phyloP scores from a whole-genome alignment of 2,797 vertebrate genomes.

The Myiotriccus ornatus region DNA sequence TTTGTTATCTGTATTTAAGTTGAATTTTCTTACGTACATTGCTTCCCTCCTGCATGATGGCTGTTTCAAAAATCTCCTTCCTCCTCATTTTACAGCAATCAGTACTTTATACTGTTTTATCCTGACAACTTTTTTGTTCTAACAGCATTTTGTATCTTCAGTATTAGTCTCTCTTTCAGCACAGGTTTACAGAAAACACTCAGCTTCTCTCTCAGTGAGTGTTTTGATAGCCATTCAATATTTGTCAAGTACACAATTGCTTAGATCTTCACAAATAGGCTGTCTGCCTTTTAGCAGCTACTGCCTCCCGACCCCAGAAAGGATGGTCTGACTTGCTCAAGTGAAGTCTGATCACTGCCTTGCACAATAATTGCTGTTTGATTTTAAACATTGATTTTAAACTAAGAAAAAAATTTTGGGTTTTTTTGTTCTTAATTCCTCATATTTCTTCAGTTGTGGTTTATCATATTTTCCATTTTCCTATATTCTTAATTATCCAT shows the following conservation, averaged over 20 bases:
- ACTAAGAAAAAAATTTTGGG: background rate
- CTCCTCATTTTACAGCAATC: background rate
- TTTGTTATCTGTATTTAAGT: background rate
- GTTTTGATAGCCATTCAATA: background rate
- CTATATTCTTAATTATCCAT: background rate
- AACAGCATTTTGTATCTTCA: background rate
- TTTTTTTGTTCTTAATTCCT: background rate
- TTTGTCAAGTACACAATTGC: background rate
- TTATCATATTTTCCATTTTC: background rate
- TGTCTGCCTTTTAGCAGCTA: background rate
- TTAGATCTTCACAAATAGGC: background rate
- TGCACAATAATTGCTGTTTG: background rate
- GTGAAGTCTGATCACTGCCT: background rate
- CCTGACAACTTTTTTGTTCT: background rate
- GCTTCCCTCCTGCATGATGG: accelerated
- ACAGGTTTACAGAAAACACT: background rate
- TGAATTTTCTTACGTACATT: background rate
- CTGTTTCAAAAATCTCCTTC: background rate
- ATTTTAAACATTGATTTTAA: background rate
- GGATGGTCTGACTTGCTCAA: background rate
- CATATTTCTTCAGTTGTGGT: background rate
- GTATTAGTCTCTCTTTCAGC: background rate
- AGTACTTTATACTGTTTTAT: background rate
- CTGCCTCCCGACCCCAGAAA: background rate
- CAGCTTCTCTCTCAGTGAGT: background rate